Evolutionary conservation across 2,797 vertebrate species (phyloP).

Genomic region (Notolabrus celidotus): DNA sequence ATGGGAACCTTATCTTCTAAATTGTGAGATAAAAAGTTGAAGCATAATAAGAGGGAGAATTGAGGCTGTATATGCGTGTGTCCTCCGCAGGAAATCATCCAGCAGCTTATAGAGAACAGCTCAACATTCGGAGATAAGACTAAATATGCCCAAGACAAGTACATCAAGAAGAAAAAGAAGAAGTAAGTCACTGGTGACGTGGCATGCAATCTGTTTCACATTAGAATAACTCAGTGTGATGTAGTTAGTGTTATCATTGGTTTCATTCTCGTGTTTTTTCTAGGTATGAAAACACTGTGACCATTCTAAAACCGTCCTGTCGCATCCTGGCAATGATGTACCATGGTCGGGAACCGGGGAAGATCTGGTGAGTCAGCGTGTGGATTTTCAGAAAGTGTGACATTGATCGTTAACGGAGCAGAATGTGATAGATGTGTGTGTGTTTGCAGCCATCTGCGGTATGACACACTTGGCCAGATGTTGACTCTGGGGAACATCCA

Average conservation of each 20-base stretch:
- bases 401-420: neutral
- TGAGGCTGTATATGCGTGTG: conserved; percentile 18
- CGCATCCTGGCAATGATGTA: conserved; percentile 98
- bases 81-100: conserved; percentile 92
- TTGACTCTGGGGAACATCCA: conserved; percentile 93
- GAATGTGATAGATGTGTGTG: neutral
- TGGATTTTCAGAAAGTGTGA: neutral
- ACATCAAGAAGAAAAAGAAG: conserved; percentile 99
- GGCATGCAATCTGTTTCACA: neutral
- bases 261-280: conserved; percentile 6
- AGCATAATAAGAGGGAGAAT: neutral
- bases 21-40: conserved; percentile 1
- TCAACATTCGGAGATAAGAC: conserved; percentile 97
- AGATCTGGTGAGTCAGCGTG: conserved; percentile 91
- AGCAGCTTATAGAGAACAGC: conserved; percentile 97
- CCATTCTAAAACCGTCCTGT: conserved; percentile 92
- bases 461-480: conserved; percentile 96
- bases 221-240: neutral
- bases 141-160: conserved; percentile 97
- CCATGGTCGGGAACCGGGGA: conserved; percentile 95
- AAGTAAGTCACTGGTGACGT: conserved; percentile 88
- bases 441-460: conserved; percentile 92
- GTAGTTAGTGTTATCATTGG: conserved; percentile 13
- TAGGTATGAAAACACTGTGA: conserved; percentile 94
- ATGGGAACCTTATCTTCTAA: conserved; percentile 1